Evolutionary conservation across 37 sponge, comb jelly and placozoan genomes (phyloP).

Genomic region (Sycon ciliatum): DNA sequence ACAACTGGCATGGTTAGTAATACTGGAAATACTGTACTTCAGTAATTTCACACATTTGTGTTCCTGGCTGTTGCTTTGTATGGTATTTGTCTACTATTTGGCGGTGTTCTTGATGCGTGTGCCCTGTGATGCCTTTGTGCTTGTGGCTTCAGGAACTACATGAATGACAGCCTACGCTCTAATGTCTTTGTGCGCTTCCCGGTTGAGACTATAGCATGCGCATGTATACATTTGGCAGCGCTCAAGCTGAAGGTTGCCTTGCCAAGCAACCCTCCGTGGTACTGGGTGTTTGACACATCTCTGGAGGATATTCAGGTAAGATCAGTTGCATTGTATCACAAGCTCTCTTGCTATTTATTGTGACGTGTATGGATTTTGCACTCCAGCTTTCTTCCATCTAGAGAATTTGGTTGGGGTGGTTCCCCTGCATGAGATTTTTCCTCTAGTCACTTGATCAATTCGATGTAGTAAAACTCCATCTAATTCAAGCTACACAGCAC

Average conservation of each 20-base stretch:
- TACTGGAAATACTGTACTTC: background rate
- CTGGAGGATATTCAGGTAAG: conserved; percentile 53
- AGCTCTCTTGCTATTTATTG: no score
- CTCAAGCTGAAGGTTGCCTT: conserved; percentile 68
- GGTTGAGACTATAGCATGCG: conserved; percentile 84
- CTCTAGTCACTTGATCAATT: no score
- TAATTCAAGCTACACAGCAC: no score
- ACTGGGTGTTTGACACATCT: conserved; percentile 57
- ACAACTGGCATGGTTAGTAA: conserved; percentile 47
- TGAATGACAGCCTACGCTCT: conserved; percentile 85
- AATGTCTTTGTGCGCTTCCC: conserved; percentile 79
- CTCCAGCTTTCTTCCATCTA: no score
- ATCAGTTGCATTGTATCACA: no score
- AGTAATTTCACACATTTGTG: no score
- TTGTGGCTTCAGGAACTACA: conserved; percentile 53
- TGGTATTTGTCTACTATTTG: background rate
- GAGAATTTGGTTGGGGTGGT: no score
- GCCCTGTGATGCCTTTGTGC: background rate
- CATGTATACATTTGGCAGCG: conserved; percentile 84
- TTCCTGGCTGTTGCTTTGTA: no score
- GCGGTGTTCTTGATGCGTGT: background rate
- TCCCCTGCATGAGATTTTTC: no score
- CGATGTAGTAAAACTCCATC: no score
- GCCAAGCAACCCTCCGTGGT: conserved; percentile 81
- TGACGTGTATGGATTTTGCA: no score